Base-by-base conservation (phyloP, 2,888 invertebrate genomes). In the Diadegma fenestrale region DNA sequence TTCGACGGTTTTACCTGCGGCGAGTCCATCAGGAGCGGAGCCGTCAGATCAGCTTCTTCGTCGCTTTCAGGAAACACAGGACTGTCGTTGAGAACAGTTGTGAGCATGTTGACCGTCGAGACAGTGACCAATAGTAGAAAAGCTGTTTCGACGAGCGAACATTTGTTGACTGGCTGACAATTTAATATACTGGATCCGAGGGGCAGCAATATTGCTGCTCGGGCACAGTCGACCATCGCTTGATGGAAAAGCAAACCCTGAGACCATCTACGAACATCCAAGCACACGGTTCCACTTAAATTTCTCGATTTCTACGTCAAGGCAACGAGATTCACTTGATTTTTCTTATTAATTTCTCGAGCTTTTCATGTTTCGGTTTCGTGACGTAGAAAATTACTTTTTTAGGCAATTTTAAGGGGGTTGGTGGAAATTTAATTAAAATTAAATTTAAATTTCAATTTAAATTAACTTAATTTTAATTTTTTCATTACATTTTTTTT, bases 21-120 rank as follows among this genome's bases (percentile, higher is more conserved):
- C 85, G 97, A 97, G 94, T 97, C 97, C 97, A 97, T 97, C 87
- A 97, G 95, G 89, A 97, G 94, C 8, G 97, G 97, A 1, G 96
- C 96, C 83, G 96, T 95, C 88, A 96, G 94, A 92, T 96, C 96
- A 75, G 95, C 95, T 89, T 96, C 96, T 89, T 96, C 96, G 89
- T 97, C 97, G 90, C 96, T 96, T 91, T 97, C 97, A n/a, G 97
- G 97, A 91, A 97, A 97, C 83, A 97, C 96, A 54, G 98, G 97
- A 87, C 97, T 97, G 94, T 98, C 97, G 94, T 97, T 97, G 87
- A 98, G 95, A 14, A 97, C 97, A 51, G 97, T 97, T 61, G 97
- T 97, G 88, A 98, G 95, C 96, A 98, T 97, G 94, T 98, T 98
- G 92, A 98, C 97, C 71, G 98, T 98, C 73, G 98, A 97, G 75